Percentiles rank a stretch among this genome's conserved stretches.
phyloP scores from a whole-genome alignment of 2,888 invertebrate genomes.

The Temnothorax unifasciatus region DNA sequence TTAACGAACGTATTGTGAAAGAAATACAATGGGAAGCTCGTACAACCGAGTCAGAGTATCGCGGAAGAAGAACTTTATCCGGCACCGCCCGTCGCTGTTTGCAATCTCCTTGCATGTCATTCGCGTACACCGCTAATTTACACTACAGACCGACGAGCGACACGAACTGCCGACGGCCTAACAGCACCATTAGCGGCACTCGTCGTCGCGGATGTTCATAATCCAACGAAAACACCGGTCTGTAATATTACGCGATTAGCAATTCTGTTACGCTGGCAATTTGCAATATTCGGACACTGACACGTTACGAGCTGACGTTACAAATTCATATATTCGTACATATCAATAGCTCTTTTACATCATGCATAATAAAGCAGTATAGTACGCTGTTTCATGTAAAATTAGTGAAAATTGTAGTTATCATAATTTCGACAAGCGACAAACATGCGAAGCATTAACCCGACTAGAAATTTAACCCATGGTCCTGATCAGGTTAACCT shows the following conservation, averaged over 20 bases:
- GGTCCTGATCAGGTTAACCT: too few species aligned
- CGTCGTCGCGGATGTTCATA: slow-evolving; percentile 21
- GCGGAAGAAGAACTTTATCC: neutral
- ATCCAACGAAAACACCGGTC: slow-evolving; percentile 23
- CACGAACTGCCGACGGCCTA: neutral
- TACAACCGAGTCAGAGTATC: slow-evolving; percentile 15
- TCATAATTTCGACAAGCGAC: neutral
- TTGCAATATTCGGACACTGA: slow-evolving; percentile 23
- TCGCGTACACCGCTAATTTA: slow-evolving; percentile 36
- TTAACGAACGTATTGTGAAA: slow-evolving; percentile 50
- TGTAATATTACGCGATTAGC: slow-evolving; percentile 35
- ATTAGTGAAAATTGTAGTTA: slow-evolving; percentile 23
- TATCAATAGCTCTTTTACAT: slow-evolving; percentile 24
- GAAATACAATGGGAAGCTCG: slow-evolving; percentile 32
- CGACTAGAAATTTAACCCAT: too few species aligned
- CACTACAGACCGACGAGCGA: slow-evolving; percentile 3
- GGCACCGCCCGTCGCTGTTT: slow-evolving; percentile 2
- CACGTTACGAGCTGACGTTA: neutral
- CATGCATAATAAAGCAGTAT: slow-evolving; percentile 10
- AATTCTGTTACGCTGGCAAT: slow-evolving; percentile 4
- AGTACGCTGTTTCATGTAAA: neutral
- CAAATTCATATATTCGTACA: slow-evolving; percentile 31
- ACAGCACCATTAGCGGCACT: slow-evolving; percentile 23
- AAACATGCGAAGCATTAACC: neutral
- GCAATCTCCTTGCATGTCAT: slow-evolving; percentile 25